A percentile compares a stretch with the other conserved stretches of the same genome.
Evolutionary conservation across 2,888 invertebrate genomes (phyloP).

Genomic region (Danaus chrysippus): DNA sequence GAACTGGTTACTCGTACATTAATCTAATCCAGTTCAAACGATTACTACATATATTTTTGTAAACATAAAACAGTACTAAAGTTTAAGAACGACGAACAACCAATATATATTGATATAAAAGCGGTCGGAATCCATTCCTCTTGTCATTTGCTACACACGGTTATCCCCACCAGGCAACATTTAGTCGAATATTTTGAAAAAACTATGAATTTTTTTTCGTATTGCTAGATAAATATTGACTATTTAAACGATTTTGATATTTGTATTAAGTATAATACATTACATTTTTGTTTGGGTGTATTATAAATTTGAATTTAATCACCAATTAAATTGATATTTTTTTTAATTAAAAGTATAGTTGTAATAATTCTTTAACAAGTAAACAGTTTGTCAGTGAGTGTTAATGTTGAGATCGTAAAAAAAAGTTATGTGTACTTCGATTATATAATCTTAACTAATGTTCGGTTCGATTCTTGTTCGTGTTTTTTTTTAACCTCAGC

Average conservation of each 20-base stretch:
- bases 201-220: not conserved
- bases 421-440: constrained; percentile 28
- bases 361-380: not conserved
- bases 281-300: too few species aligned
- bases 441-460: constrained; percentile 35
- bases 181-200: not conserved
- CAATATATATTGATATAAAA: constrained; percentile 23
- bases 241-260: too few species aligned
- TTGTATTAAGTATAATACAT: too few species aligned
- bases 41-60: too few species aligned
- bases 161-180: not conserved
- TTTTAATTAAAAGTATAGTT: too few species aligned
- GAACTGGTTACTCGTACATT: too few species aligned
- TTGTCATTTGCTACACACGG: constrained; percentile 24
- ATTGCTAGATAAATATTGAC: too few species aligned
- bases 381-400: constrained; percentile 24
- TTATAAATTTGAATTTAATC: too few species aligned
- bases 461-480: constrained; percentile 9
- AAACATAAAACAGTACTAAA: constrained; percentile 6
- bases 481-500: not conserved
- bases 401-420: constrained; percentile 31
- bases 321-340: too few species aligned
- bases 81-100: constrained; percentile 25
- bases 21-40: too few species aligned
- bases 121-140: constrained; percentile 21